phyloP scores from a whole-genome alignment of 2,888 invertebrate species.

The Dexiosoma caninum region DNA sequence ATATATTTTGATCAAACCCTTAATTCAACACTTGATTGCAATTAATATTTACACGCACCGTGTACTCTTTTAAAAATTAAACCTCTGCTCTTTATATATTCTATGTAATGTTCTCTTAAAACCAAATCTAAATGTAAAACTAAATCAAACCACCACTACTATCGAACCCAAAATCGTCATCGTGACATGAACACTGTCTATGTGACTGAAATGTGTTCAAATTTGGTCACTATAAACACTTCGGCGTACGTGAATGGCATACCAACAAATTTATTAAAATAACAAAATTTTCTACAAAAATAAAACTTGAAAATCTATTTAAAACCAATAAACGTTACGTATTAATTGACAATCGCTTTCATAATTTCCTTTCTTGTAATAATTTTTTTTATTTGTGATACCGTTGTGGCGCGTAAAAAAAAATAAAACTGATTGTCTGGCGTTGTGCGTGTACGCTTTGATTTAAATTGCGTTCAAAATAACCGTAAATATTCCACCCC shows the following conservation, averaged over 20 bases:
- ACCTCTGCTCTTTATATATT: conserved; percentile 13
- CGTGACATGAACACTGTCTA: conserved; percentile 27
- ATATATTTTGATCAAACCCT: conserved; percentile 34
- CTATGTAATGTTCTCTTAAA: conserved; percentile 42
- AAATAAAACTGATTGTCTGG: not conserved
- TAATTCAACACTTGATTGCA: conserved; percentile 7
- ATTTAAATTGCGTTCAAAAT: conserved; percentile 76
- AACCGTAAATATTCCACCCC: conserved; percentile 79
- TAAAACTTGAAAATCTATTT: not conserved
- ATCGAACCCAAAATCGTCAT: not conserved
- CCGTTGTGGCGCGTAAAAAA: not conserved
- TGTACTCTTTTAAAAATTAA: conserved; percentile 20
- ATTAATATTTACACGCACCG: not conserved
- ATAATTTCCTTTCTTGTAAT: not conserved
- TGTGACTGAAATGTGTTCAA: conserved; percentile 35
- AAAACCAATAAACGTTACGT: conserved; percentile 3
- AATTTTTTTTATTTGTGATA: not conserved
- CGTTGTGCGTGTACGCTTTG: conserved; percentile 8
- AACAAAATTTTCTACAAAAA: not conserved
- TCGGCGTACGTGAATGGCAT: conserved; percentile 37
- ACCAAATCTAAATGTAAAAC: conserved; percentile 3
- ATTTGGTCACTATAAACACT: conserved; percentile 9
- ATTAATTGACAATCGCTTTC: not conserved
- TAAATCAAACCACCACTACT: conserved; percentile 40
- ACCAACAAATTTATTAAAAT: conserved; percentile 11